A percentile compares a stretch with the other conserved stretches of the same genome.
phyloP scores from a whole-genome alignment of 2,113 vertebrate genomes.

The Theristicus caerulescens region DNA sequence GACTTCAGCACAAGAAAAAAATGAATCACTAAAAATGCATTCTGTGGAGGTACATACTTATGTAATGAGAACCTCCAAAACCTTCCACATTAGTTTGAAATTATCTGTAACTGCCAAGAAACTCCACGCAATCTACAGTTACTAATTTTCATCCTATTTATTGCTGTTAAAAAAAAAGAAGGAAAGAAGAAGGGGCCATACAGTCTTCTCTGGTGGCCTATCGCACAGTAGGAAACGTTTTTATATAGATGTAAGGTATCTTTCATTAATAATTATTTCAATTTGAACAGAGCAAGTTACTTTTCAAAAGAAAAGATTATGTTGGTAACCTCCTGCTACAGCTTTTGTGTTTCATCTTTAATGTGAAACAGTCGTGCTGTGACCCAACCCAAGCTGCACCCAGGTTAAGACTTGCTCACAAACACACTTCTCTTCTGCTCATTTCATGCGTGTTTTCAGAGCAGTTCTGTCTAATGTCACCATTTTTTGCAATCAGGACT shows the following conservation, averaged over 20 bases:
- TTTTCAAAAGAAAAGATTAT: neutral
- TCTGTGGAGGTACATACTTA: neutral
- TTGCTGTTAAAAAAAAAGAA: neutral
- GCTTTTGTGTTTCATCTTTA: neutral
- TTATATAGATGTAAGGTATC: neutral
- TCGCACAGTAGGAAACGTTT: neutral
- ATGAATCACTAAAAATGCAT: neutral
- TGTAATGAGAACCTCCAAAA: neutral
- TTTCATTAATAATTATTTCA: neutral
- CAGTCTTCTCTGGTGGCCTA: neutral
- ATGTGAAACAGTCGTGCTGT: neutral
- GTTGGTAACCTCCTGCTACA: neutral
- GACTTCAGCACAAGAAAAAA: neutral
- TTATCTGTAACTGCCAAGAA: neutral
- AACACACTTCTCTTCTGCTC: neutral
- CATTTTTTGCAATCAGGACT: neutral
- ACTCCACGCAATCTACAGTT: neutral
- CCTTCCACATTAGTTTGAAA: neutral
- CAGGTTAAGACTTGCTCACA: neutral
- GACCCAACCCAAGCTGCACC: neutral
- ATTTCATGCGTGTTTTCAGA: neutral
- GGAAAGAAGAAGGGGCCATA: neutral
- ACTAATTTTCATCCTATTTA: neutral
- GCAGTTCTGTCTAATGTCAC: neutral
- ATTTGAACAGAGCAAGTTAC: neutral